Evolutionary conservation across 2,888 invertebrate genomes (phyloP).

Genomic region (Phania funesta): DNA sequence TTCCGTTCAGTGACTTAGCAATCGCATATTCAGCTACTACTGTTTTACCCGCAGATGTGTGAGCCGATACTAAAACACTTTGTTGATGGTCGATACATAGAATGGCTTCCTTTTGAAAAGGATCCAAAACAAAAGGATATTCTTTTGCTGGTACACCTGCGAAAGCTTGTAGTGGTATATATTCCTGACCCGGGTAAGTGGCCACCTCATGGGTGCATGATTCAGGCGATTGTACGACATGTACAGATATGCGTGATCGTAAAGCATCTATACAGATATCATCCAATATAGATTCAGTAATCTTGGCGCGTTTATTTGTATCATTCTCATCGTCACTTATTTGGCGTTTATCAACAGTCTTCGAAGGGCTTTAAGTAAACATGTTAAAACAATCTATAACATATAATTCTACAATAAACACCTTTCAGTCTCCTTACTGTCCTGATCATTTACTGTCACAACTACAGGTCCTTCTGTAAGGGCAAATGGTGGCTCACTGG

Average conservation of each 20-base stretch:
- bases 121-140: constrained; percentile 96
- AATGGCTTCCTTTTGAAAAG: constrained; percentile 98
- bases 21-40: constrained; percentile 99
- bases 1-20: constrained; percentile 94
- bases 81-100: constrained; percentile 98
- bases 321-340: constrained; percentile 47
- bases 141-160: constrained; percentile 90
- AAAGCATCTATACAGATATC: constrained; percentile 86
- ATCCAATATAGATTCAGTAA: constrained; percentile 76
- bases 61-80: constrained; percentile 98
- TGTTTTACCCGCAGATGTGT: constrained; percentile 99
- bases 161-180: constrained; percentile 83
- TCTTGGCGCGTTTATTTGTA: constrained; percentile 69
- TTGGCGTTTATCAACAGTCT: constrained; percentile 58
- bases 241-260: constrained; percentile 90
- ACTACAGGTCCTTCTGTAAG: not conserved
- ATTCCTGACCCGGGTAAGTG: constrained; percentile 92
- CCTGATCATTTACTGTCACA: constrained; percentile 1
- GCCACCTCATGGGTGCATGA: constrained; percentile 98
- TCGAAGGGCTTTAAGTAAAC: constrained; percentile 29
- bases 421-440: constrained; percentile 57
- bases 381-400: not conserved
- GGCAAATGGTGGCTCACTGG: constrained; percentile 38
- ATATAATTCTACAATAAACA: not conserved
- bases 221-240: constrained; percentile 93